These are phyloP conservation scores for Panagrolaimus sp. DNA, from an alignment of 1,140 invertebrate species.

Conservation along the genomic window DNA sequence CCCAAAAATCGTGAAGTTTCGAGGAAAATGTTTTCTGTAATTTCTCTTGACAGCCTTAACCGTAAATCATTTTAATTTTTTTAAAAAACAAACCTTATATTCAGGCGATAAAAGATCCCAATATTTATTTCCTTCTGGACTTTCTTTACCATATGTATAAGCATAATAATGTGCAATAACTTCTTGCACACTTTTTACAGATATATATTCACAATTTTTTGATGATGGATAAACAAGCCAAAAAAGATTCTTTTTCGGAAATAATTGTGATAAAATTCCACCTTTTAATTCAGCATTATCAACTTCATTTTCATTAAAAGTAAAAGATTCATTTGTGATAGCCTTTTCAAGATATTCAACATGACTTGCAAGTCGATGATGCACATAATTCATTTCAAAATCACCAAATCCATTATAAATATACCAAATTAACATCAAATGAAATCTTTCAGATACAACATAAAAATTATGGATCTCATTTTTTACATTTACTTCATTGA, in stretches of 20 bases:
- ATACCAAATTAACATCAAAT: constrained; percentile 8
- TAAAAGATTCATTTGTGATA: neutral
- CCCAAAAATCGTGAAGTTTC: too few species aligned
- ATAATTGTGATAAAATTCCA: neutral
- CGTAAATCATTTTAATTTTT: too few species aligned
- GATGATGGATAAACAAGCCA: neutral
- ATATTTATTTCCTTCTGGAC: neutral
- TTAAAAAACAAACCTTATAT: constrained; percentile 1
- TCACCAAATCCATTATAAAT: neutral
- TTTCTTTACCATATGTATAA: neutral
- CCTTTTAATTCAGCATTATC: neutral
- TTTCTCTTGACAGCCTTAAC: too few species aligned
- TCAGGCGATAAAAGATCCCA: neutral
- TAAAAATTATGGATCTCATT: neutral
- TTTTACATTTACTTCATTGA: neutral
- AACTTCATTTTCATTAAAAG: neutral
- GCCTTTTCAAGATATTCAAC: neutral
- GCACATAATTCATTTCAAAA: neutral
- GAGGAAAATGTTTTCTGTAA: too few species aligned
- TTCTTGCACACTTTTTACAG: neutral
- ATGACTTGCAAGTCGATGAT: too few species aligned
- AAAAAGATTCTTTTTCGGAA: neutral
- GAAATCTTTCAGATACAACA: constrained; percentile 1
- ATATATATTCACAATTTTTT: neutral
- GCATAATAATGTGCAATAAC: neutral